Base-by-base conservation (phyloP, 1,140 invertebrate species). In the Mercenaria mercenaria region DNA sequence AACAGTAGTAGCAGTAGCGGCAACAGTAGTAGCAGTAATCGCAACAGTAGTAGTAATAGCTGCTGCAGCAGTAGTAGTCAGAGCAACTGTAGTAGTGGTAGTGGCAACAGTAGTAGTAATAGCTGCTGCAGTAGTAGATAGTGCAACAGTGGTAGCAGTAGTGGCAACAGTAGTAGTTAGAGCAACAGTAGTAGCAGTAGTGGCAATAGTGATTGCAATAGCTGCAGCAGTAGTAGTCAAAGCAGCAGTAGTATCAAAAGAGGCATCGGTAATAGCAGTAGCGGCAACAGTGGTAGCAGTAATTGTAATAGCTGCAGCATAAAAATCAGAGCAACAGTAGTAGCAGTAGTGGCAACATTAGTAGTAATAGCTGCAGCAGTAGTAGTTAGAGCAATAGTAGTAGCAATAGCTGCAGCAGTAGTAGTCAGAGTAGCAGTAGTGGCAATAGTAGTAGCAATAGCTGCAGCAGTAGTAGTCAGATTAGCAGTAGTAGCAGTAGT, bases 171-270 rank as follows among this genome's bases (percentile, higher is more conserved):
- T 39, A 83, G 80, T 41, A 83, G 80, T 26, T 64, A 34, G 61
- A 82, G 80, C 34, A 82, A 52, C 64, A 82, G 80, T 82, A 82
- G 80, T 82, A 82, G 80, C 64, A 61, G 80, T 61, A 61, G 80
- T 82, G 26, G 82, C 74, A 67, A 32, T 79, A 79, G 76, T 79
- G 23, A 26, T 79, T 47, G 76, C 11, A 52, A 41, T 79, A 37
- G 69, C 18, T 13, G 39, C 47, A 79, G 76, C 26, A 79, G 80
- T 82, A 43, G 59, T 47, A 79, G 76, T 79, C 43, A n/a, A 26
- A 13, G n/a, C n/a, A 79, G 76, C 47, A 79, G 76, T n/a, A n/a
- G n/a, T n/a, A n/a, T n/a, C n/a, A n/a, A n/a, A n/a, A n/a, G n/a
- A n/a, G n/a, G n/a, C n/a, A n/a, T n/a, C 47, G 32, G 39, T 79